Base-by-base conservation (phyloP, 2,888 invertebrate species). In the Dolichomitus sp. region DNA sequence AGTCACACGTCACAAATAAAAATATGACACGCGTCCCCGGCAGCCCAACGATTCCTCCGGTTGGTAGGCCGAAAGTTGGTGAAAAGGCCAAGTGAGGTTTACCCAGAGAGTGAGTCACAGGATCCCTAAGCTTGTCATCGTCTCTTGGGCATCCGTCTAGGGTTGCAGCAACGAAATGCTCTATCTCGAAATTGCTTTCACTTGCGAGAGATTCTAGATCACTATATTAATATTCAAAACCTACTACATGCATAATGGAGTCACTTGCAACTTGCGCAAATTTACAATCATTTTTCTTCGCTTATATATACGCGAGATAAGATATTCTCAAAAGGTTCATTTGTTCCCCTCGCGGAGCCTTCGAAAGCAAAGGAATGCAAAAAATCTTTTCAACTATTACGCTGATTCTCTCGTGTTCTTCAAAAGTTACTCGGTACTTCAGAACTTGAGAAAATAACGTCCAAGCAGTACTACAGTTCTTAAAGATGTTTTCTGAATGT, bases 1-100 rank as follows among this genome's bases (percentile, higher is more conserved):
- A 7, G 40, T 27, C 52, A 23, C 80, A 54, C 79, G 79, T 65
- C 63, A 57, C 72, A 69, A 81, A 78, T 82, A 80, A 69, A 84
- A 84, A 85, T 77, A 74, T 82, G 84, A 84, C 84, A 77, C 77
- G 77, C 82, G 84, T 86, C 85, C 70, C 52, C 72, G 12, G 45
- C 84, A 81, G 78, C 77, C 68, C 74, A 59, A 50, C 54, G 65
- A 1, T 48, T 52, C 17, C 66, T 59, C n/a, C 59, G 66, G 66
- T 54, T 68, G 52, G 73, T 23, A 79, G 59, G 52, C 69, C 66
- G 66, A 74, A 75, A 80, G 27, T 68, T 54, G 72, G 33, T 81
- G 68, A 66, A 78, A 70, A 77, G 63, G 61, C 52, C 59, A 42
- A 82, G 69, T 50, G 42, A 65, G 59, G 65, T 59, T 37, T 37